Evolutionary conservation across 1,140 invertebrate genomes (phyloP).

Genomic region (Proctacanthus coquilletti): DNA sequence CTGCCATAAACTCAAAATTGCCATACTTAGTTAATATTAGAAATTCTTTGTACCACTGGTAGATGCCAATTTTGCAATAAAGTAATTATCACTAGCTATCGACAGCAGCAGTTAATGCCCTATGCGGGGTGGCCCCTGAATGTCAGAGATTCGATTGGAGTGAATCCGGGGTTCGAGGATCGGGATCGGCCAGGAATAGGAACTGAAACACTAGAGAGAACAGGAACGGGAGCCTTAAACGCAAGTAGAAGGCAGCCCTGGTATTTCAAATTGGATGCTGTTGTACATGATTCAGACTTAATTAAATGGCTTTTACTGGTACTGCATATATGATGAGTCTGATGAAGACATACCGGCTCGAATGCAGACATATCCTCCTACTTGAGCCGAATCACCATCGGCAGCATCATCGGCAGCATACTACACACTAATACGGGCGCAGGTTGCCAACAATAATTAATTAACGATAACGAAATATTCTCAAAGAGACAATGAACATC

Average conservation of each 20-base stretch:
- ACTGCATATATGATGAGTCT: conserved; percentile 2
- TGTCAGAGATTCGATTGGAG: too few species aligned
- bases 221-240: not conserved
- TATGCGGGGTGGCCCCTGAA: too few species aligned
- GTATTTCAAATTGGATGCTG: not conserved
- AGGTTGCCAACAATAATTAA: conserved; percentile 4
- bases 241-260: not conserved
- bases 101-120: too few species aligned
- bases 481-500: conserved; percentile 5
- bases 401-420: not conserved
- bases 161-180: too few species aligned
- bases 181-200: not conserved
- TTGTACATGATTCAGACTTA: conserved; percentile 4
- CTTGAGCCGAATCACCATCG: not conserved
- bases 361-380: not conserved
- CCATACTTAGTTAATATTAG: too few species aligned
- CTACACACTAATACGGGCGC: not conserved
- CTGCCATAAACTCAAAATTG: too few species aligned
- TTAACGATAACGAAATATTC: conserved; percentile 5
- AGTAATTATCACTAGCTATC: not conserved
- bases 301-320: conserved; percentile 5
- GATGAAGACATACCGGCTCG: not conserved
- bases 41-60: too few species aligned
- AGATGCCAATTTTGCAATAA: conserved; percentile 1
- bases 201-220: not conserved